Evolutionary conservation across 2,888 invertebrate species (phyloP).

Genomic region (Xylocampa areola): DNA sequence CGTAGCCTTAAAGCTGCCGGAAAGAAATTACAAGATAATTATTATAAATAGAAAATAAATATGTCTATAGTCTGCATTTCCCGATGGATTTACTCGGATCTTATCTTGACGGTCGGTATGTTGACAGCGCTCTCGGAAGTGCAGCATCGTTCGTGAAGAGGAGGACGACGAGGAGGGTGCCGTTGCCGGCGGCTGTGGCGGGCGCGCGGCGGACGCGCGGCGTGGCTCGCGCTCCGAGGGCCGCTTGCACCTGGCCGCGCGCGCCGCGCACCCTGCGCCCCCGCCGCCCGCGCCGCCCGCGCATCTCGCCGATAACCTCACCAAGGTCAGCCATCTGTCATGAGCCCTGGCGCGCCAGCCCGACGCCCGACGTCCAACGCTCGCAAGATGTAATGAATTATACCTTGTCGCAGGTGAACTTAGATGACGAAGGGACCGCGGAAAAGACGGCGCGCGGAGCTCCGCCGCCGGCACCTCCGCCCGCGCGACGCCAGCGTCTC

Average conservation of each 20-base stretch:
- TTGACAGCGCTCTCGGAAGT: constrained; percentile 93
- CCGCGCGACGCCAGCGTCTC: constrained; percentile 77
- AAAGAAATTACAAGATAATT: no score
- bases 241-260: constrained; percentile 92
- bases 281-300: constrained; percentile 90
- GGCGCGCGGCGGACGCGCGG: constrained; percentile 88
- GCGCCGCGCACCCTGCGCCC: constrained; percentile 89
- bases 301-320: constrained; percentile 90
- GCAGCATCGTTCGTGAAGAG: constrained; percentile 97
- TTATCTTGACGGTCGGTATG: neutral
- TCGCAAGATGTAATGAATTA: constrained; percentile 33
- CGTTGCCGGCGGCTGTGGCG: constrained; percentile 87
- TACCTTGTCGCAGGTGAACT: constrained; percentile 65
- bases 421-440: constrained; percentile 75
- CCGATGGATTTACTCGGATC: no score
- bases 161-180: constrained; percentile 95
- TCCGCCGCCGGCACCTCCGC: constrained; percentile 76
- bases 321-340: constrained; percentile 71
- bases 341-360: constrained; percentile 21
- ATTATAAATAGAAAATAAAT: no score
- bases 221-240: constrained; percentile 95
- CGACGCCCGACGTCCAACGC: constrained; percentile 12
- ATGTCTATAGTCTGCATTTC: no score
- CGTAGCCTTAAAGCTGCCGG: no score
- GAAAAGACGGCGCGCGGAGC: constrained; percentile 59